Evolutionary conservation across 2,888 invertebrate genomes (phyloP).

Genomic region (Hololepta plana): DNA sequence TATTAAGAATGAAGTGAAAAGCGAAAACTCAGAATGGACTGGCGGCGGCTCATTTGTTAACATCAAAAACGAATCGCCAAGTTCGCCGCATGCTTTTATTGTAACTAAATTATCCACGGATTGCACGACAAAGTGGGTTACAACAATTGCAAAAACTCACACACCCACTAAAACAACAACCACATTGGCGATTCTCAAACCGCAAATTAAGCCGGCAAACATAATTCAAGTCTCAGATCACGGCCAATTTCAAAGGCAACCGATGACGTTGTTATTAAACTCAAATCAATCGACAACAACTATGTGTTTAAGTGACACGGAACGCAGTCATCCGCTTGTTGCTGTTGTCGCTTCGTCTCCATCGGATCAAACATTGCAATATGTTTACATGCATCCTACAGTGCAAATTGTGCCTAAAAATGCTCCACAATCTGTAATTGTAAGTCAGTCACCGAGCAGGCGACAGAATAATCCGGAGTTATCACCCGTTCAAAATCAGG

Average conservation of each 20-base stretch:
- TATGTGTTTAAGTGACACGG: conserved; percentile 18
- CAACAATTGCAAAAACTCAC: conserved; percentile 5
- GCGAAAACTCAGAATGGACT: conserved; percentile 13
- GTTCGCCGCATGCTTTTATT: no score
- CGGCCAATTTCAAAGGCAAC: conserved; percentile 21
- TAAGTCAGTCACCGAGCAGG: conserved; percentile 28
- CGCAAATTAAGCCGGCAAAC: conserved; percentile 19
- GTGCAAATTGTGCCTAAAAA: conserved; percentile 22
- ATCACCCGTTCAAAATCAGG: no score
- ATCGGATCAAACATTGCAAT: conserved; percentile 25
- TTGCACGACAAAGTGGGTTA: no score
- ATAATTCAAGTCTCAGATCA: conserved; percentile 20
- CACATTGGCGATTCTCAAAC: conserved; percentile 22
- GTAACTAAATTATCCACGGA: no score
- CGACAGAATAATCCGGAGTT: no score
- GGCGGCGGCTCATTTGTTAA: conserved; percentile 11
- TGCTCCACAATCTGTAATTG: conserved; percentile 34
- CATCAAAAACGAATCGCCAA: no score
- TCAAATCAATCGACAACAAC: conserved; percentile 11
- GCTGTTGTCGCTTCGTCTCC: conserved; percentile 24
- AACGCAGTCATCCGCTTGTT: conserved; percentile 23
- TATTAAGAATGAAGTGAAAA: conserved; percentile 20
- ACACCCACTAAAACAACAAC: conserved; percentile 16
- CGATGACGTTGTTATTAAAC: conserved; percentile 27
- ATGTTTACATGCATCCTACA: conserved; percentile 26